A percentile compares a stretch with the other conserved stretches of the same genome.
phyloP scores from a whole-genome alignment of 2,113 vertebrate species.

The Cryptomyrus ogoouensis region DNA sequence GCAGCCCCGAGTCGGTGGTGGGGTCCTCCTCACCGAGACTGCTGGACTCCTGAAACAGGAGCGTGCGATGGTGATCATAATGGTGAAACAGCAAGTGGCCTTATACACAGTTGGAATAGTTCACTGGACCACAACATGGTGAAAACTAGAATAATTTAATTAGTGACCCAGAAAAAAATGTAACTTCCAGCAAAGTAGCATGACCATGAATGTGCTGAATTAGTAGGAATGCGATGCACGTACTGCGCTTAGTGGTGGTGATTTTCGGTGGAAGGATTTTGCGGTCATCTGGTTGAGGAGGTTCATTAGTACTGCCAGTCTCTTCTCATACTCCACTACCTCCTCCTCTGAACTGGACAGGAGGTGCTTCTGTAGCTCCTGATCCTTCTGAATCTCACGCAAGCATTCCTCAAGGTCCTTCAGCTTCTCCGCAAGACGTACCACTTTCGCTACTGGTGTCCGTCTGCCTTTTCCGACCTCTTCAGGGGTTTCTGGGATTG shows the following conservation, averaged over 20 bases:
- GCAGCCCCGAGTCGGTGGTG: slow-evolving; percentile 29
- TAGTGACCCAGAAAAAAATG: neutral
- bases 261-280: slow-evolving; percentile 1
- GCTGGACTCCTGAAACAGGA: slow-evolving; percentile 34
- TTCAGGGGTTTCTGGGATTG: neutral
- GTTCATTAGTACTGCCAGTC: slow-evolving; percentile 64
- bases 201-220: neutral
- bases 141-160: neutral
- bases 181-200: neutral
- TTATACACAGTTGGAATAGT: neutral
- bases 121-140: neutral
- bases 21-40: slow-evolving; percentile 18
- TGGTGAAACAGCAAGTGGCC: neutral
- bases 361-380: slow-evolving; percentile 73
- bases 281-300: slow-evolving; percentile 59
- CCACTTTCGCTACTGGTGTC: slow-evolving; percentile 48
- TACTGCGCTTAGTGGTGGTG: slow-evolving; percentile 32
- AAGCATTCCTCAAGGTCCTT: slow-evolving; percentile 70
- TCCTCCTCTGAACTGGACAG: slow-evolving; percentile 69
- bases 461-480: slow-evolving; percentile 26
- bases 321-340: slow-evolving; percentile 69
- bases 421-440: slow-evolving; percentile 65
- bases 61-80: neutral
- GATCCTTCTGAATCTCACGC: slow-evolving; percentile 57
- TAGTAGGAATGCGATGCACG: neutral